Evolutionary conservation across 2,797 vertebrate species (phyloP).

Genomic region (Apodemus agrarius): DNA sequence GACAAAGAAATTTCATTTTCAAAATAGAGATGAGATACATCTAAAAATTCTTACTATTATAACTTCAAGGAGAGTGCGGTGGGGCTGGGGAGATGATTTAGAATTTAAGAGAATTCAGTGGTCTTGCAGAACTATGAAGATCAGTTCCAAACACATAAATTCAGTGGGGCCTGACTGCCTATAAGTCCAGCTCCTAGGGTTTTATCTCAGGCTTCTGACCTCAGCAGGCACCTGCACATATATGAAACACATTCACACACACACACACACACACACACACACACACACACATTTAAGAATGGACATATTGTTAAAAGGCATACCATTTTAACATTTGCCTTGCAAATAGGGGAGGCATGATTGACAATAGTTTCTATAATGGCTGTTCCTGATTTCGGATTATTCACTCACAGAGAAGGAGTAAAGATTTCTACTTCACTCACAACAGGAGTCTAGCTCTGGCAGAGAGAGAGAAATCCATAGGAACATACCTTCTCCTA

Average conservation of each 20-base stretch:
- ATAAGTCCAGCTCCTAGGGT: not conserved
- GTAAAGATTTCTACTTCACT: not conserved
- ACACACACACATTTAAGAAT: not conserved
- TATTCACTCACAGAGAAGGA: not conserved
- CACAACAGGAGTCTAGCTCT: too few species aligned
- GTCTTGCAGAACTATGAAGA: not conserved
- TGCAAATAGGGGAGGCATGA: not conserved
- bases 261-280: not conserved
- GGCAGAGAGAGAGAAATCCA: not conserved
- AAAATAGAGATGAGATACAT: not conserved
- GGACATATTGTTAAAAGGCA: not conserved
- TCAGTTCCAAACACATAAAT: not conserved
- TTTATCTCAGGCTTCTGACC: not conserved
- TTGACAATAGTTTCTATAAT: not conserved
- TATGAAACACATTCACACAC: not conserved
- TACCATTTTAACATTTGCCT: not conserved
- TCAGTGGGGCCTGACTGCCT: not conserved
- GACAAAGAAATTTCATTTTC: constrained; percentile 5
- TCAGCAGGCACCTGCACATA: too few species aligned
- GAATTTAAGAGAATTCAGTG: not conserved
- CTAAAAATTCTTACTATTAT: not conserved
- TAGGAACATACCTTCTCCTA: not conserved
- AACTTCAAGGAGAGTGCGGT: not conserved
- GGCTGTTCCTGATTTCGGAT: not conserved
- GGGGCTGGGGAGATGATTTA: not conserved